phyloP scores from a whole-genome alignment of 1,140 invertebrate genomes.

The Cyrtorhinus lividipennis region DNA sequence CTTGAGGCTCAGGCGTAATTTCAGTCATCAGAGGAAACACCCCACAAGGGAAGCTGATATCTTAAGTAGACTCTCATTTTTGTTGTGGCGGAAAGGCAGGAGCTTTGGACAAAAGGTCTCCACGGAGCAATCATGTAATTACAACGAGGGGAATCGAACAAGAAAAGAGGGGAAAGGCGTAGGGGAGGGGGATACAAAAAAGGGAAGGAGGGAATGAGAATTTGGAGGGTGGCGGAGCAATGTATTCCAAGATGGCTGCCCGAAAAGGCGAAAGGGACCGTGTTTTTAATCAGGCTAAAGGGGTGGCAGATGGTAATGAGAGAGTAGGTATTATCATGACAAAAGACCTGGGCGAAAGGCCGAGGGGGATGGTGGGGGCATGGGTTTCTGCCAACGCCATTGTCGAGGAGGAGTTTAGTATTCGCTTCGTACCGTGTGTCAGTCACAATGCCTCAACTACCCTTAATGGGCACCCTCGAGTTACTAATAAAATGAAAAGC shows the following conservation, averaged over 20 bases:
- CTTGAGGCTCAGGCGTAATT: too few species aligned
- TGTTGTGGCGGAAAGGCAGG: neutral
- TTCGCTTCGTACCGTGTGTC: neutral
- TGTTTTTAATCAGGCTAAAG: constrained; percentile 10
- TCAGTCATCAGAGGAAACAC: neutral
- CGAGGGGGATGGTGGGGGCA: neutral
- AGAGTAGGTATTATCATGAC: constrained; percentile 7
- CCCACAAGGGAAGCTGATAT: neutral
- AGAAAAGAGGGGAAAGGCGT: neutral
- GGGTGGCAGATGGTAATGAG: constrained; percentile 9
- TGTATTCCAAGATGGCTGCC: constrained; percentile 3
- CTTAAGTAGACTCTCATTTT: neutral
- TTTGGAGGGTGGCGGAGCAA: neutral
- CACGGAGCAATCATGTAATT: constrained; percentile 4
- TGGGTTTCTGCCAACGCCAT: neutral
- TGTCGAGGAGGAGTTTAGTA: constrained; percentile 3
- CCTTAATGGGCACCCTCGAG: constrained; percentile 3
- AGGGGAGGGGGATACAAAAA: neutral
- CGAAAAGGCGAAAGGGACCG: neutral
- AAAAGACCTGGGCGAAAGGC: neutral
- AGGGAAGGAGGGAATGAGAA: neutral
- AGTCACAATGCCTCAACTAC: constrained; percentile 9
- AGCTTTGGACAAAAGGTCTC: neutral
- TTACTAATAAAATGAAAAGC: constrained; percentile 8
- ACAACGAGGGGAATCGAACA: neutral